phyloP scores from a whole-genome alignment of 2,888 invertebrate genomes.

The Unio delphinus region DNA sequence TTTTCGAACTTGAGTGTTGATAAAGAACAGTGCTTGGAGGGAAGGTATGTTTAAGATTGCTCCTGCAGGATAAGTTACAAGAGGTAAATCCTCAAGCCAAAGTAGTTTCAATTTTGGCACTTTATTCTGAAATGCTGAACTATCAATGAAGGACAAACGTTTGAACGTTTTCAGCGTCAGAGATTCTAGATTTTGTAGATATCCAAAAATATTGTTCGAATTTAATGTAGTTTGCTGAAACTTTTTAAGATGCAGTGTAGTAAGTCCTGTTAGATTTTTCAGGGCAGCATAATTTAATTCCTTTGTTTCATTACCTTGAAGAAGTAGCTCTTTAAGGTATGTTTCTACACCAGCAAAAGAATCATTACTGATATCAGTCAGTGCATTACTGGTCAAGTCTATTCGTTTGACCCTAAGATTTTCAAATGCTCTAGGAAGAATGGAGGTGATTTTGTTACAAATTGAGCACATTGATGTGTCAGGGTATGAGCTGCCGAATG shows the following conservation, averaged over 20 bases:
- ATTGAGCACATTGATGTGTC: constrained; percentile 3
- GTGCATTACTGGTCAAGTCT: constrained; percentile 87
- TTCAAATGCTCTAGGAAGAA: constrained; percentile 79
- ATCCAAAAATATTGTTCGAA: constrained; percentile 17
- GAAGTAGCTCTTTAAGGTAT: constrained; percentile 85
- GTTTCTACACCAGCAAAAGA: constrained; percentile 86
- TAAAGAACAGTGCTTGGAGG: constrained; percentile 30
- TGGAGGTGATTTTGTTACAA: constrained; percentile 37
- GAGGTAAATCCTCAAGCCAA: constrained; percentile 15
- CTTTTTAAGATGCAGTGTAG: constrained; percentile 30
- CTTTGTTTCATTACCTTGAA: constrained; percentile 68
- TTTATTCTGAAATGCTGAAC: constrained; percentile 29
- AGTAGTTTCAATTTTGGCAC: constrained; percentile 29
- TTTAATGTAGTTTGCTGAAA: constrained; percentile 28
- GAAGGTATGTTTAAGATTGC: constrained; percentile 24
- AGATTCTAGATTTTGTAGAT: constrained; percentile 33
- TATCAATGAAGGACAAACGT: constrained; percentile 17
- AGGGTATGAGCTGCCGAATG: constrained; percentile 19
- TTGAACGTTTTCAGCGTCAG: constrained; percentile 28
- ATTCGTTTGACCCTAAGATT: constrained; percentile 86
- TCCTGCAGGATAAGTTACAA: constrained; percentile 30
- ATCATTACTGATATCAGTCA: constrained; percentile 86
- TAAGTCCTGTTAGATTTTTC: constrained; percentile 32
- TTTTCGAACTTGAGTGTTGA: constrained; percentile 28
- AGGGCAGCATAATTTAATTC: constrained; percentile 35